Base-by-base conservation (phyloP, 2,797 vertebrate genomes). In the Neosilurus mollespiculum region DNA sequence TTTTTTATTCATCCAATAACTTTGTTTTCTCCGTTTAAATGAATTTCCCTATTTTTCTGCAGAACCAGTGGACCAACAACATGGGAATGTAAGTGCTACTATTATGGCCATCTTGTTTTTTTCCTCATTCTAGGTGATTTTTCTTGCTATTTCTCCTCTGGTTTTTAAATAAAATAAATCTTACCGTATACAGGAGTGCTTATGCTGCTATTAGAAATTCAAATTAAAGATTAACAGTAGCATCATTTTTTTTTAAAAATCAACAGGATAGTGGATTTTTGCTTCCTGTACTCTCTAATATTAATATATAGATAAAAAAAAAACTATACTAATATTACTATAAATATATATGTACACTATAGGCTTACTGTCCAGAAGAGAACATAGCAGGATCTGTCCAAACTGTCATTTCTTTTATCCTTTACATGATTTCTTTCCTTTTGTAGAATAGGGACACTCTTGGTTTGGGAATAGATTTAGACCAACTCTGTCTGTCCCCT, bases 381-480 rank as follows among this genome's bases (percentile, higher is more conserved):
- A 90, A 86, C 18, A 88, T 86, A 88, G 89, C 88, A 90, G 84
- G 87, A 83, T 84, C 79, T 86, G 65, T 86, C 87, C 85, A 59
- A 76, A 61, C 77, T 78, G 59, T 64, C 62, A 86, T 65, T 91
- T 43, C 16, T 30, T 88, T 89, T 89, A 81, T 85, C 71, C 87
- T 86, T 89, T 84, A 87, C 84, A 86, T 91, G 89, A 87, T 84
- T 87, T 92, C 90, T 91, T 91, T 92, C 89, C 87, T 85, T 86
- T 92, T 93, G 89, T 93, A 93, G 90, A 34, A 26, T 66, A 78
- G 89, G 86, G 83, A 89, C 91, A 90, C 88, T 89, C 89, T 90
- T 93, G 90, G 88, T 91, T 90, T 90, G 91, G 91, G 89, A 91
- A 84, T 93, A 91, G 91, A 92, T 92, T 91, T 93, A 93, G 92